Percentiles rank a stretch among this genome's conserved stretches.
Evolutionary conservation across 2,888 invertebrate genomes (phyloP).

Genomic region (Tineola bisselliella): DNA sequence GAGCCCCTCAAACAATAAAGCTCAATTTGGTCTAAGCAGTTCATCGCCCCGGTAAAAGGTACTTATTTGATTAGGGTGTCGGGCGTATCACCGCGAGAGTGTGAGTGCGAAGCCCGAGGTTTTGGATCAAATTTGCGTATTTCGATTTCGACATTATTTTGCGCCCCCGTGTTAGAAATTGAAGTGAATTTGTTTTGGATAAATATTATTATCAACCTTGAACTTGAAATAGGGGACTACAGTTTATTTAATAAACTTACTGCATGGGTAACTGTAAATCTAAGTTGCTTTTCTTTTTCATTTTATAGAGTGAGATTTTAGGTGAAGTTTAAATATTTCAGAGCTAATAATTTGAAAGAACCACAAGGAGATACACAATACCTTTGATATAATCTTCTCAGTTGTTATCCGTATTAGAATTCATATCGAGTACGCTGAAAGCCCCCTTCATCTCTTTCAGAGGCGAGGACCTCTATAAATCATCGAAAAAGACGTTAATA

Average conservation of each 20-base stretch:
- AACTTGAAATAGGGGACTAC: slow-evolving; percentile 5
- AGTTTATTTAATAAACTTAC: background rate
- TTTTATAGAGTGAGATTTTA: no score
- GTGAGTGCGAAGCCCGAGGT: slow-evolving; percentile 58
- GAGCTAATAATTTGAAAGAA: no score
- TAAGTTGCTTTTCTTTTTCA: no score
- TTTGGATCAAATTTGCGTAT: slow-evolving; percentile 64
- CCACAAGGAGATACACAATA: background rate
- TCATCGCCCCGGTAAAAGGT: slow-evolving; percentile 56
- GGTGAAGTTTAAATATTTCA: no score
- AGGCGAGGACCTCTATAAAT: slow-evolving; percentile 51
- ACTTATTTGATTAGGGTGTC: slow-evolving; percentile 69
- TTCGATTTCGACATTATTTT: slow-evolving; percentile 44
- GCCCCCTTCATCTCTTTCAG: slow-evolving; percentile 49
- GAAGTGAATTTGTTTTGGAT: slow-evolving; percentile 35
- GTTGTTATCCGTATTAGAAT: slow-evolving; percentile 40
- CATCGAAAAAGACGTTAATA: slow-evolving; percentile 49
- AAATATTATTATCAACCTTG: slow-evolving; percentile 18
- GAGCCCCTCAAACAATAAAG: slow-evolving; percentile 26
- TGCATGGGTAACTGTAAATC: no score
- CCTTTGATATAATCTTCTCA: slow-evolving; percentile 14
- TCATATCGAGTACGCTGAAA: slow-evolving; percentile 47
- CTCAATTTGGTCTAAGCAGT: slow-evolving; percentile 23
- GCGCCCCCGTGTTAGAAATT: slow-evolving; percentile 31
- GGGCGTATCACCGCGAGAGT: slow-evolving; percentile 65